These are phyloP conservation scores for Micronycteris hirsuta DNA, from an alignment of 2,113 vertebrate species.

Conservation along the genomic window DNA sequence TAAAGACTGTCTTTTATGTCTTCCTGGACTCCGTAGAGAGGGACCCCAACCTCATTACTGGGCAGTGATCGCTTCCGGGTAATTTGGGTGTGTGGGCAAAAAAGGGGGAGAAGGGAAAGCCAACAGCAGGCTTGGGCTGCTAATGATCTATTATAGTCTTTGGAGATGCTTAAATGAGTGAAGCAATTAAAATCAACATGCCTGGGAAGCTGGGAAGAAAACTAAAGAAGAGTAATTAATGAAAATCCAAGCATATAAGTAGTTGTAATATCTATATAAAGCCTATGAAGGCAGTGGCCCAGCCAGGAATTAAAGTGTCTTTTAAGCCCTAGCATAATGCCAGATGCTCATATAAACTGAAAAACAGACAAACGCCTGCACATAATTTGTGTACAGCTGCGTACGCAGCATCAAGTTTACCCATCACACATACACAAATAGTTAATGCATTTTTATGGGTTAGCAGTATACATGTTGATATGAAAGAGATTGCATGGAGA, in stretches of 20 bases:
- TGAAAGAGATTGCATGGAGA: slow-evolving; percentile 66
- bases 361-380: background rate
- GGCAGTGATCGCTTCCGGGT: background rate
- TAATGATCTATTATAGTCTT: slow-evolving; percentile 40
- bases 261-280: background rate
- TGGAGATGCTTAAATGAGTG: slow-evolving; percentile 18
- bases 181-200: slow-evolving; percentile 63
- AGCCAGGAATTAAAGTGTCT: background rate
- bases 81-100: background rate
- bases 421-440: background rate
- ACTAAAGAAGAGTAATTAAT: background rate
- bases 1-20: slow-evolving; percentile 49
- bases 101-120: background rate
- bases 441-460: background rate
- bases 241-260: background rate
- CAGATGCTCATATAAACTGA: background rate
- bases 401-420: background rate
- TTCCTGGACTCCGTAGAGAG: slow-evolving; percentile 37
- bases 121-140: background rate
- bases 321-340: background rate
- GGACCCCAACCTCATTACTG: slow-evolving; percentile 8
- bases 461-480: background rate
- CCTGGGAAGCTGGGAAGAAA: slow-evolving; percentile 49
- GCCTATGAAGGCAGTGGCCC: background rate
- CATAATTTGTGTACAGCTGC: background rate